These are phyloP conservation scores for Calliphora vicina DNA, from an alignment of 1,140 invertebrate genomes.

Conservation along the genomic window DNA sequence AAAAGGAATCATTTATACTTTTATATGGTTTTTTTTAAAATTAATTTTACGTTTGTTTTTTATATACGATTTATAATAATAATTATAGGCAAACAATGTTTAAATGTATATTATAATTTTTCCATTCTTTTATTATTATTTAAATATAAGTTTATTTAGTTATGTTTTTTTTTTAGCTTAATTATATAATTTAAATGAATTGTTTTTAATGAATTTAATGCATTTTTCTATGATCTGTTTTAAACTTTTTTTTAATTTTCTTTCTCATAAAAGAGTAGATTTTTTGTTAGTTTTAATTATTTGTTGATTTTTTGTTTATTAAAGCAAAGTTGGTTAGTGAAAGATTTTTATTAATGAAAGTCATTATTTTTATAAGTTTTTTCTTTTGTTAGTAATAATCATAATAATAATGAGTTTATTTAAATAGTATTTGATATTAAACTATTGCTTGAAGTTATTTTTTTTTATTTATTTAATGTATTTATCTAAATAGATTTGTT, in stretches of 20 bases:
- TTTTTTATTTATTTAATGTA: background rate
- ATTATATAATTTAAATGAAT: background rate
- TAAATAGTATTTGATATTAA: background rate
- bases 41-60: background rate
- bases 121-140: background rate
- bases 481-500: background rate
- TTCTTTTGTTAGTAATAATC: background rate
- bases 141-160: background rate
- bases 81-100: conserved; percentile 9
- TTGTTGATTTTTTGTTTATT: background rate
- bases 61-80: background rate
- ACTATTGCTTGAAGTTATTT: conserved; percentile 10
- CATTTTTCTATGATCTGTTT: background rate
- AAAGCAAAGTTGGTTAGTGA: background rate
- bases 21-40: background rate
- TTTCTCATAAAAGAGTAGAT: background rate
- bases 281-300: background rate
- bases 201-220: conserved; percentile 2
- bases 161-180: background rate
- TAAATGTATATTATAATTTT: background rate
- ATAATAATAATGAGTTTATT: too few relatives aligned
- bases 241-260: background rate
- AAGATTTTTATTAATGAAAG: background rate
- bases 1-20: conserved; percentile 1
- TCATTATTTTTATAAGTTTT: background rate